These are phyloP conservation scores for Centruroides sculpturatus DNA, from an alignment of 1,140 invertebrate species.

Conservation along the genomic window DNA sequence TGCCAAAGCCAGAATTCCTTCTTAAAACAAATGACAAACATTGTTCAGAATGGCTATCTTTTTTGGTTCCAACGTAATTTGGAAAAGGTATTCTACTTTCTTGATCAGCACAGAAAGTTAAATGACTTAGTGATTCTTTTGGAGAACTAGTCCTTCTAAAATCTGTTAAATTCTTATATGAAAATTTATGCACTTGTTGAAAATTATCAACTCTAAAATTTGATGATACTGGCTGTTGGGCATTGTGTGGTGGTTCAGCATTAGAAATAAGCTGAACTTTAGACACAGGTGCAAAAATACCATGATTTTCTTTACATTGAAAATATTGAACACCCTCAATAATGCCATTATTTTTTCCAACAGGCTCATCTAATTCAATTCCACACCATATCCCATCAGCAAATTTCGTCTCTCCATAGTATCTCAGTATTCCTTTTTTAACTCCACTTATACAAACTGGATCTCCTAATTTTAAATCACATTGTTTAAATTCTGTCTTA, in stretches of 20 bases:
- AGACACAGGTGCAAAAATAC: conserved; percentile 35
- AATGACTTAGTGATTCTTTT: no score
- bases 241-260: neutral
- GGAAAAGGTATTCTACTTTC: no score
- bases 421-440: conserved; percentile 38
- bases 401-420: conserved; percentile 40
- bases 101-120: no score
- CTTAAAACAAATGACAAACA: no score
- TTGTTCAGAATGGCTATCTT: no score
- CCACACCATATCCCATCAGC: conserved; percentile 46
- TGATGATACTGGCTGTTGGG: neutral
- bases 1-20: no score
- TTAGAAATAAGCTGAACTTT: conserved; percentile 24
- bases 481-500: neutral
- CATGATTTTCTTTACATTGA: conserved; percentile 30
- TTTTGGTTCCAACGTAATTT: no score
- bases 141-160: no score
- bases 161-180: no score
- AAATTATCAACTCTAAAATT: no score
- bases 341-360: conserved; percentile 45
- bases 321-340: conserved; percentile 42
- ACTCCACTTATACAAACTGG: conserved; percentile 37
- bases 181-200: no score
- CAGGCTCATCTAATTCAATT: conserved; percentile 40
- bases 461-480: conserved; percentile 29